These are phyloP conservation scores for Leptopilina drosophilae DNA, from an alignment of 2,888 invertebrate species.

Conservation along the genomic window DNA sequence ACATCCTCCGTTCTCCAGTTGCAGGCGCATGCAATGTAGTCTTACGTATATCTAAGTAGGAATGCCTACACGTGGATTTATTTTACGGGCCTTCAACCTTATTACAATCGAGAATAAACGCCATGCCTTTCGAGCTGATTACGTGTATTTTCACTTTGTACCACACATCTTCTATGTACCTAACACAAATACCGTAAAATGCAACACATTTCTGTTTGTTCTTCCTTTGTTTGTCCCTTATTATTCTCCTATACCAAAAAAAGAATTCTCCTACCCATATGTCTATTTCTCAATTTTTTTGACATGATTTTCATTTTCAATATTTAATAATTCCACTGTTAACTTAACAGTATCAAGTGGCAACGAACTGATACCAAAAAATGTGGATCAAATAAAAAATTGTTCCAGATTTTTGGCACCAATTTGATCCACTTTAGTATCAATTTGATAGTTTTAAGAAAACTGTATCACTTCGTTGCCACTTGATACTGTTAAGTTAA, in stretches of 20 bases:
- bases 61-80: slow-evolving; percentile 58
- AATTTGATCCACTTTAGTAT: too few relatives aligned
- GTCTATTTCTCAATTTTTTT: background rate
- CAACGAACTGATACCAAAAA: too few relatives aligned
- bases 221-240: slow-evolving; percentile 11
- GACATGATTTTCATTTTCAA: too few relatives aligned
- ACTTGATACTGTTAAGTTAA: too few relatives aligned
- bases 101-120: slow-evolving; percentile 34
- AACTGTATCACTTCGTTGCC: too few relatives aligned
- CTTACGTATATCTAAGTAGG: slow-evolving; percentile 55
- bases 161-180: background rate
- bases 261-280: background rate
- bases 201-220: background rate
- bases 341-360: too few relatives aligned
- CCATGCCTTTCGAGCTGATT: slow-evolving; percentile 38
- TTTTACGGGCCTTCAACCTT: slow-evolving; percentile 57
- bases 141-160: slow-evolving; percentile 24
- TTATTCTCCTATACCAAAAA: background rate
- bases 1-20: slow-evolving; percentile 55
- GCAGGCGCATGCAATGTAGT: slow-evolving; percentile 51
- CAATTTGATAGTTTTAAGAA: too few relatives aligned
- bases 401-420: too few relatives aligned
- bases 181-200: slow-evolving; percentile 19
- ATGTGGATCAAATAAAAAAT: too few relatives aligned
- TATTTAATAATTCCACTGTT: too few relatives aligned